These are phyloP conservation scores for Psylliodes chrysocephalus DNA, from an alignment of 2,888 invertebrate genomes.

Conservation along the genomic window DNA sequence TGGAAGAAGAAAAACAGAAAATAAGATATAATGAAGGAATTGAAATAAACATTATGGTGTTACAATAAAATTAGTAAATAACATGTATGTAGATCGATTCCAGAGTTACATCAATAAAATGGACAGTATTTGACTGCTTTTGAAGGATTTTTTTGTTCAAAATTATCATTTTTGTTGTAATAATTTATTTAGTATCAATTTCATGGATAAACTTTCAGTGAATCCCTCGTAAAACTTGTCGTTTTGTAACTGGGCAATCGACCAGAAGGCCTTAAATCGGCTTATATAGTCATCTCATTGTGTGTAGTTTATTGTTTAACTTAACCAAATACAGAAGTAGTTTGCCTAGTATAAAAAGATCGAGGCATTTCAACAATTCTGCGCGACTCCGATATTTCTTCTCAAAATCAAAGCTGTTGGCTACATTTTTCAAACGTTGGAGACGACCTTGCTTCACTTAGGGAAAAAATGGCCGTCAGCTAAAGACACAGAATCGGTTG, in stretches of 20 bases:
- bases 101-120: too few species aligned
- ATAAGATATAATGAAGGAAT: too few species aligned
- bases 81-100: too few species aligned
- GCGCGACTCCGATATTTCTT: constrained; percentile 42
- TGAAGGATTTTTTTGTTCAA: too few species aligned
- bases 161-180: too few species aligned
- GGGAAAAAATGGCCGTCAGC: constrained; percentile 29
- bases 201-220: neutral
- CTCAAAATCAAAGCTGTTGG: constrained; percentile 44
- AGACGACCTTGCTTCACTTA: constrained; percentile 36
- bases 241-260: constrained; percentile 2
- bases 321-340: constrained; percentile 55
- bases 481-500: constrained; percentile 22
- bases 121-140: too few species aligned
- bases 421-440: constrained; percentile 39
- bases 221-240: neutral
- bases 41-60: too few species aligned
- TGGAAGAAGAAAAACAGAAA: too few species aligned
- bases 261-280: constrained; percentile 40
- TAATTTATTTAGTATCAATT: too few species aligned
- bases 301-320: constrained; percentile 51
- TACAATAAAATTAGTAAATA: too few species aligned
- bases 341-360: constrained; percentile 51
- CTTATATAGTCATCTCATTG: constrained; percentile 53
- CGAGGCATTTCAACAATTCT: constrained; percentile 50